Base-by-base conservation (phyloP, 2,113 vertebrate genomes). In the Leptocoma aspasia region DNA sequence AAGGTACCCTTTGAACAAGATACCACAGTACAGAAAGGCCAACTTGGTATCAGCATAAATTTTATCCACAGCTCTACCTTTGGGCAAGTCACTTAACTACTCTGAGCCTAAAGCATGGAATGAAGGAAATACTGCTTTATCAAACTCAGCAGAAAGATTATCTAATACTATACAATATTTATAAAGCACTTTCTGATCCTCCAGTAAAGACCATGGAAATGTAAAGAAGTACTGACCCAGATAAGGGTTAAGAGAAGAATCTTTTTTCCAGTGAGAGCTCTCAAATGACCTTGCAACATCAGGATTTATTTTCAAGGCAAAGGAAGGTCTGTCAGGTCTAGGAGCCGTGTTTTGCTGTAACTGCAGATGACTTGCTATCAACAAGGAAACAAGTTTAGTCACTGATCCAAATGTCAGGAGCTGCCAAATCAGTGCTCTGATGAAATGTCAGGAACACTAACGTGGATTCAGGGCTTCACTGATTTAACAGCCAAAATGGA, bases 381-480 rank as follows among this genome's bases (percentile, higher is more conserved):
- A 91, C 92, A 95, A 57, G 59, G 89, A 96, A 96, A 95, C 93
- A 92, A 97, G 90, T 93, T 82, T 54, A 96, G 94, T 82, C 94
- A 89, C 89, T 89, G 92, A 95, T 89, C 91, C 93, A 89, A 93
- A 83, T 84, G 90, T 93, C 95, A 90, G 80, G 77, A 95, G 86
- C 94, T 93, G 83, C 90, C 92, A 96, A 95, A 97, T 94, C 80
- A 95, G 81, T 0, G 8, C 89, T 92, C 66, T 92, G 92, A 95
- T 92, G 89, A 91, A 91, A 94, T 53, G 94, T 92, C 83, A 97
- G 86, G 89, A 92, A 84, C 81, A 49, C 69, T 60, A 92, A 95
- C 4, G 0, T 35, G 81, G 65, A 92, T 89, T 72, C 60, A 81
- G 91, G 76, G 84, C 65, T 81, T 49, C 47, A 28, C 39, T 66